phyloP scores from a whole-genome alignment of 2,113 vertebrate genomes.

The Odontesthes bonariensis region DNA sequence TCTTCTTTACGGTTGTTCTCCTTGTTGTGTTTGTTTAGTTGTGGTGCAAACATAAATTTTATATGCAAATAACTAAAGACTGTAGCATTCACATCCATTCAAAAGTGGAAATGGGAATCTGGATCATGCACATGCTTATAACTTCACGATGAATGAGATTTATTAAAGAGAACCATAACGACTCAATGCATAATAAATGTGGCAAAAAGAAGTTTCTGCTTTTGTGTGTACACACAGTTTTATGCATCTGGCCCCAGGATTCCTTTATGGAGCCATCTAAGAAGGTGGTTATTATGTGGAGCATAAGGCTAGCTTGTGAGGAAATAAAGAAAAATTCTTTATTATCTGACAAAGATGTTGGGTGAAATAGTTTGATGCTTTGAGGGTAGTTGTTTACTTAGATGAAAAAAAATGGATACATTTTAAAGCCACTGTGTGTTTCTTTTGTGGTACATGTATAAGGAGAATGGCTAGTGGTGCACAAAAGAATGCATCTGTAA shows the following conservation, averaged over 20 bases:
- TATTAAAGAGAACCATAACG: too few species aligned
- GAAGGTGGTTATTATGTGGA: conserved; percentile 14
- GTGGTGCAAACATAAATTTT: too few species aligned
- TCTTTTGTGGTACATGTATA: conserved; percentile 31
- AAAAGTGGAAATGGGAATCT: too few species aligned
- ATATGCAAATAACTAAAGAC: too few species aligned
- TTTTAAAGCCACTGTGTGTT: conserved; percentile 59
- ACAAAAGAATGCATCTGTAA: conserved; percentile 62
- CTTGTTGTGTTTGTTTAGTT: too few species aligned
- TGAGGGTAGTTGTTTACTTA: conserved; percentile 37
- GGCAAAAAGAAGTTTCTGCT: too few species aligned
- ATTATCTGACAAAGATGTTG: conserved; percentile 33
- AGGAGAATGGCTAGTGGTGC: conserved; percentile 39
- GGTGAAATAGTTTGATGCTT: conserved; percentile 42
- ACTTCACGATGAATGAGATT: too few species aligned
- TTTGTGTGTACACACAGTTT: background rate
- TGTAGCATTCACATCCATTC: too few species aligned
- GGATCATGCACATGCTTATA: too few species aligned
- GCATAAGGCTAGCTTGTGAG: conserved; percentile 13
- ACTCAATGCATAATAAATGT: too few species aligned
- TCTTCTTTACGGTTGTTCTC: too few species aligned
- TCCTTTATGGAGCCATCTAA: conserved; percentile 62
- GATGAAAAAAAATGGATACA: background rate
- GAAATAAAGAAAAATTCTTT: conserved; percentile 10
- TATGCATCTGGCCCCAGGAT: conserved; percentile 26